A percentile compares a stretch with the other conserved stretches of the same genome.
Evolutionary conservation across 2,797 vertebrate genomes (phyloP).

Genomic region (Buphagus erythrorhynchus): DNA sequence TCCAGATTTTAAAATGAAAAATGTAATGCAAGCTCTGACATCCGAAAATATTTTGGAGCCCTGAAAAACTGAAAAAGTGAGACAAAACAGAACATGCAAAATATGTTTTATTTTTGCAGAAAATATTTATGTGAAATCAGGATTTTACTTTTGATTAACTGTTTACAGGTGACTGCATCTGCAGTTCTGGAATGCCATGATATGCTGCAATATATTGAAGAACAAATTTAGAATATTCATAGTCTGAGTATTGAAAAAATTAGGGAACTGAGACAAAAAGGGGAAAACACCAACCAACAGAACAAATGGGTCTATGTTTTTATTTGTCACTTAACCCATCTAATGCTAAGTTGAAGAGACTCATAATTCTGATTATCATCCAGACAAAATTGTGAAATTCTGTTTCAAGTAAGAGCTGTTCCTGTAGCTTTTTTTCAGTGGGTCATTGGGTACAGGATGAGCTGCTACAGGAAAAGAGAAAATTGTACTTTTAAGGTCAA

Average conservation of each 20-base stretch:
- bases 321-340: background rate
- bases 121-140: background rate
- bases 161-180: background rate
- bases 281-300: background rate
- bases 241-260: background rate
- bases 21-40: background rate
- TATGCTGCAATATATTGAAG: background rate
- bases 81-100: background rate
- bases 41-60: background rate
- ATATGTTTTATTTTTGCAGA: background rate
- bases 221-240: background rate
- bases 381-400: background rate
- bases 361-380: background rate
- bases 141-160: background rate
- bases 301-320: background rate
- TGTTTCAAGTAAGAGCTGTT: background rate
- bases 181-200: background rate
- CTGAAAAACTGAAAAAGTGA: background rate
- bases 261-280: background rate
- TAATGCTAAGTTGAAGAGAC: background rate
- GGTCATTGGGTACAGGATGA: background rate
- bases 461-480: background rate
- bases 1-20: slow-evolving; percentile 1
- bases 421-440: background rate
- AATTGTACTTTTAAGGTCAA: background rate